Conservation (phyloP, 2,797 vertebrate species). For the Sebastes steindachneri region DNA sequence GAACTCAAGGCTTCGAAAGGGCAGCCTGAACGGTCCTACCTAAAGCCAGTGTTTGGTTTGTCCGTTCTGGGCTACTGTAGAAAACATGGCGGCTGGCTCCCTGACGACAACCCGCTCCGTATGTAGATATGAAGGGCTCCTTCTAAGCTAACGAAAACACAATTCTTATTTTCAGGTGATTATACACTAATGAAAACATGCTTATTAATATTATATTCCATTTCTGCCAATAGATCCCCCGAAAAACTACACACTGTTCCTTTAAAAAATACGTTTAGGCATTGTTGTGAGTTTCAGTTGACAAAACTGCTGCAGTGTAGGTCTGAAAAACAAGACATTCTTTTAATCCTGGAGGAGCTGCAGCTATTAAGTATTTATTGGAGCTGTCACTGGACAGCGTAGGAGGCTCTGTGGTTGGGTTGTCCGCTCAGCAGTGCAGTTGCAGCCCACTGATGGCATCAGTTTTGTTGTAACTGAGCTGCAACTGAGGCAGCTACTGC, state of each 20-base stretch:
- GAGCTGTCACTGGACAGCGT: slow-evolving; percentile 26
- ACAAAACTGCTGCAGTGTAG: background rate
- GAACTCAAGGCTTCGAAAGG: fast-evolving
- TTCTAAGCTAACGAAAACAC: no score
- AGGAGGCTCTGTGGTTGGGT: slow-evolving; percentile 24
- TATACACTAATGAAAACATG: no score
- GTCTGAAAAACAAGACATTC: background rate
- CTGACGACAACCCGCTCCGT: no score
- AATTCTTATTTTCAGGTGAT: no score
- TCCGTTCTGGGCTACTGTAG: no score
- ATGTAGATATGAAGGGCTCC: no score
- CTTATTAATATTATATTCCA: no score
- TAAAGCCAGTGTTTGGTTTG: no score
- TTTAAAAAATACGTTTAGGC: background rate
- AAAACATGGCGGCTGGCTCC: no score
- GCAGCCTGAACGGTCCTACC: no score
- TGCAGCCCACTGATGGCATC: background rate
- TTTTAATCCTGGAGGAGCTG: slow-evolving; percentile 5
- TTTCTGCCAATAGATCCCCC: no score
- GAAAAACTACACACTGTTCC: no score
- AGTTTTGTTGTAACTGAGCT: background rate
- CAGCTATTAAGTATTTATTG: slow-evolving; percentile 55
- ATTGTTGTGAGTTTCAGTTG: background rate
- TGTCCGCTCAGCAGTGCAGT: slow-evolving; percentile 22
- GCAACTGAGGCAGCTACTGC: slow-evolving; percentile 7